These are phyloP conservation scores for Oreochromis mossambicus DNA, from an alignment of 2,797 vertebrate species.

Conservation along the genomic window DNA sequence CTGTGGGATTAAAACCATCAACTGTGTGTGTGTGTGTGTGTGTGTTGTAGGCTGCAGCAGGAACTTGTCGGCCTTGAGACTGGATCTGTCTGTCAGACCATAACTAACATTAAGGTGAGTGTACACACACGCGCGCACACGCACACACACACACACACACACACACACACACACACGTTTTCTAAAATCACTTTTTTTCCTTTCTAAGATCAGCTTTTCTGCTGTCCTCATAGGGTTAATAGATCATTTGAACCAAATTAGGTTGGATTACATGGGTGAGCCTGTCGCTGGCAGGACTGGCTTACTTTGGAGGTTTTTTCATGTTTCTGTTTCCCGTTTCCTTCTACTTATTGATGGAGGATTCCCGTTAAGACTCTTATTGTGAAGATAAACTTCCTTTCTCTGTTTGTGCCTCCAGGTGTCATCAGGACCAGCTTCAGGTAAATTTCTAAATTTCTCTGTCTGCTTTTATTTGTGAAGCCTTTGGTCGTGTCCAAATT, in stretches of 20 bases:
- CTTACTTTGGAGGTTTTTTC: not conserved
- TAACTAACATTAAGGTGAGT: constrained; percentile 34
- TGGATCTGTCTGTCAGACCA: constrained; percentile 26
- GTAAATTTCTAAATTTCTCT: not conserved
- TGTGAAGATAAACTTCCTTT: not conserved
- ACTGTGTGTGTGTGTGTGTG: not conserved
- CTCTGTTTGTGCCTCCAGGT: not conserved
- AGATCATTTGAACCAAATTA: not conserved
- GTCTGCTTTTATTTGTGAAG: not conserved
- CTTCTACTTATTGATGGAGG: not conserved
- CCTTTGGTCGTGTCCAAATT: too few species aligned
- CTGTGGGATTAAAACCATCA: not conserved
- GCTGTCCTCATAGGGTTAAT: not conserved
- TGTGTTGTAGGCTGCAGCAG: constrained; percentile 78
- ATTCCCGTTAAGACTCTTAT: not conserved
- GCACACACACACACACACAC: not conserved
- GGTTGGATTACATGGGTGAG: not conserved
- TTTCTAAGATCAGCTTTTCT: not conserved
- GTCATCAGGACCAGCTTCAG: not conserved
- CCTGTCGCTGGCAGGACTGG: not conserved
- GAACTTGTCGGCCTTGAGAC: constrained; percentile 82
- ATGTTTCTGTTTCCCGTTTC: not conserved
- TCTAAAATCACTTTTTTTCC: not conserved
- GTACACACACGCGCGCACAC: not conserved
- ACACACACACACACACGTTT: not conserved